Evolutionary conservation across 1,140 invertebrate species (phyloP).

Genomic region (Zaprionus gabonicus): DNA sequence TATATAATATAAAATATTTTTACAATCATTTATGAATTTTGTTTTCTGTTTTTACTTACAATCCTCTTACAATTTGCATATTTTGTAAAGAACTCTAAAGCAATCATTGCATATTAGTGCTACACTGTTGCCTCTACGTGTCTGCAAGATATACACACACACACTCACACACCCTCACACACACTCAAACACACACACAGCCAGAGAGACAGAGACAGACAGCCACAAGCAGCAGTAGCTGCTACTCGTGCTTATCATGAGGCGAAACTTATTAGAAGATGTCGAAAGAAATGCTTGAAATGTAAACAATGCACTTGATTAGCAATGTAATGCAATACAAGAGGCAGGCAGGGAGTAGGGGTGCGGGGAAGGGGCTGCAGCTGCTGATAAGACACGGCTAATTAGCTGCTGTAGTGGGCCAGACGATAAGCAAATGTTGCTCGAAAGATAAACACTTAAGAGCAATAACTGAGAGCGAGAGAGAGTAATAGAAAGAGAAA

Average conservation of each 20-base stretch:
- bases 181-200: background rate
- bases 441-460: conserved; percentile 31
- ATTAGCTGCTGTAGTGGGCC: conserved; percentile 58
- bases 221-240: conserved; percentile 23
- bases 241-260: conserved; percentile 13
- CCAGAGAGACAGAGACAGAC: background rate
- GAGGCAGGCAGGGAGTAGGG: background rate
- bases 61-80: background rate
- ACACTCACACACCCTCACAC: background rate
- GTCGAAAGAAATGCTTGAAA: conserved; percentile 66
- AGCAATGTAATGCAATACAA: conserved; percentile 51
- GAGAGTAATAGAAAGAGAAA: background rate
- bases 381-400: conserved; percentile 71
- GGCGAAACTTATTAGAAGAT: conserved; percentile 69
- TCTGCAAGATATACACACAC: background rate
- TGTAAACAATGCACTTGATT: conserved; percentile 75
- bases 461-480: background rate
- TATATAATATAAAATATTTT: too few species aligned
- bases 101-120: background rate
- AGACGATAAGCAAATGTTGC: conserved; percentile 51
- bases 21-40: background rate
- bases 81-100: background rate
- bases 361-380: conserved; percentile 50
- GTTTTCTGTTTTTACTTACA: background rate
- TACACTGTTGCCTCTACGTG: conserved; percentile 1